Percentiles rank a stretch among this genome's conserved stretches.
phyloP scores from a whole-genome alignment of 1,140 invertebrate species.

The Leptestheria dahalacensis region DNA sequence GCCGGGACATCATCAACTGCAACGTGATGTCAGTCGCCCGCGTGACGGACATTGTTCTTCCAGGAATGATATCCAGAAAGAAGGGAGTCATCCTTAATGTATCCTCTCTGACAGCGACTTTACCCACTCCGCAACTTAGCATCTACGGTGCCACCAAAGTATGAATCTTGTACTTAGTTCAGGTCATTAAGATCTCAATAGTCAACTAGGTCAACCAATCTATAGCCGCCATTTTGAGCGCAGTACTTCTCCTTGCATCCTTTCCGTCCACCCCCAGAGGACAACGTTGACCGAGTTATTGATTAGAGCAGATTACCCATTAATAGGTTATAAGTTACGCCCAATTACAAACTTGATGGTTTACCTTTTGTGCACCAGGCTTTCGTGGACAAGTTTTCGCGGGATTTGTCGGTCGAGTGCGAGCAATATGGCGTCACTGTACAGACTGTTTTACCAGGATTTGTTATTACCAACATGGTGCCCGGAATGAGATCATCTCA shows the following conservation, averaged over 20 bases:
- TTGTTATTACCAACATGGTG: constrained; percentile 85
- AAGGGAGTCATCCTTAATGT: constrained; percentile 85
- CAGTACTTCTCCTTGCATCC: neutral
- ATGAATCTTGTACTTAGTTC: neutral
- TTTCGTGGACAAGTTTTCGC: constrained; percentile 70
- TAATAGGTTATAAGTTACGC: neutral
- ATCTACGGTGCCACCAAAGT: constrained; percentile 84
- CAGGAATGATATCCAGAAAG: constrained; percentile 70
- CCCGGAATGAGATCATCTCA: constrained; percentile 59
- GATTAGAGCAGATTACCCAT: neutral
- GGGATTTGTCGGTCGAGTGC: constrained; percentile 67
- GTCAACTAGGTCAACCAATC: no score
- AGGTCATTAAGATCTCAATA: no score
- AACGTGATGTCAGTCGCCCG: constrained; percentile 56
- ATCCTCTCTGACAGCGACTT: constrained; percentile 61
- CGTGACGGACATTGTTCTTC: constrained; percentile 48
- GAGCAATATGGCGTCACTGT: constrained; percentile 56
- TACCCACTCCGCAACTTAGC: constrained; percentile 64
- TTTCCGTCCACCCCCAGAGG: no score
- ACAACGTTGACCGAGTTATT: no score
- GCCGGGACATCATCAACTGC: constrained; percentile 44
- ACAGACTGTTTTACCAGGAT: constrained; percentile 71
- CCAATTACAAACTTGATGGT: neutral
- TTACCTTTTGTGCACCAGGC: constrained; percentile 34
- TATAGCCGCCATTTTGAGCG: neutral